Base-by-base conservation (phyloP, 2,888 invertebrate species). In the Candidula unifasciata region DNA sequence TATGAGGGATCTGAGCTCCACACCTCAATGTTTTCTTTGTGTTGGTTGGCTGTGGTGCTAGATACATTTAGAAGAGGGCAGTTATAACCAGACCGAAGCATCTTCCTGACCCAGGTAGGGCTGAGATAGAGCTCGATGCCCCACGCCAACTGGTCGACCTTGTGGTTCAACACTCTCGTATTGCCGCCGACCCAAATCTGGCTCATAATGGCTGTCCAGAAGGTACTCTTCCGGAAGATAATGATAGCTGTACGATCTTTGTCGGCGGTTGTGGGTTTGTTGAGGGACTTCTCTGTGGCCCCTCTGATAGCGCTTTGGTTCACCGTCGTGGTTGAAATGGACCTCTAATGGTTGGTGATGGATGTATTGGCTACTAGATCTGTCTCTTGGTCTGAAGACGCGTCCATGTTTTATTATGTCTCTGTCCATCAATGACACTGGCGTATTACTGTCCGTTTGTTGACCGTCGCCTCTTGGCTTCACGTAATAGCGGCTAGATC, bases 81-180 rank as follows among this genome's bases (percentile, higher is more conserved):
- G 35, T 54, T 76, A 84, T 57, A 84, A 33, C 85, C 85, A 85
- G 24, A n/a, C 81, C 24, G 85, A 85, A 0, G 71, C 37, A 30
- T n/a, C 66, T 10, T 60, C 77, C 16, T 60, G 37, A 27, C 37
- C 37, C 13, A 85, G 60, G 27, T 24, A 60, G 6, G 81, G 81
- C 30, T 85, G 85, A 1, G 85, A 85, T 10, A 27, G 37, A 5
- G 84, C 80, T n/a, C 81, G 66, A 18, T 52, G 69, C 3, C 74
- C 74, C 37, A 37, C 60, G 2, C 5, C 71, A 60, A n/a, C 8
- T 0, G 24, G 33, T 8, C 44, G 16, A 27, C 54, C n/a, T 24
- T 30, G 30, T 8, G 66, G 71, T 37, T 69, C 69, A 57, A 78
- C 69, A 18, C 60, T 69, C 37, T 78, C 83, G 27, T 78, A 68